Evolutionary conservation across 2,113 vertebrate species (phyloP).

Genomic region (Cynoglossus semilaevis): DNA sequence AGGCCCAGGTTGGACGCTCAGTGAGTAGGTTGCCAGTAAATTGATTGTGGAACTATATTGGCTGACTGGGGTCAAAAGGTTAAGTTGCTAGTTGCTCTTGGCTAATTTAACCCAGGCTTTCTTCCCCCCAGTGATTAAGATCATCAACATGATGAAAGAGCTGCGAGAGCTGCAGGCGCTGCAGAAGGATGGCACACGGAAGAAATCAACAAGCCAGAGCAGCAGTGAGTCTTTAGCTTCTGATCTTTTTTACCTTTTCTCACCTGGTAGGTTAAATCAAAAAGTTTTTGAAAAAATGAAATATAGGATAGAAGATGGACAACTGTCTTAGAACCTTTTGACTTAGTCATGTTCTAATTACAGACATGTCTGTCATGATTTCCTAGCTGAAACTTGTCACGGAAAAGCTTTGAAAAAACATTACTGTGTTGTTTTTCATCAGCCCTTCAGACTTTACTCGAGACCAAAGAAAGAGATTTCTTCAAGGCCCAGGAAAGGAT

Average conservation of each 20-base stretch:
- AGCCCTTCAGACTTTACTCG: conserved; percentile 19
- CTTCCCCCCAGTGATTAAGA: conserved; percentile 22
- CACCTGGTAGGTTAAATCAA: not conserved
- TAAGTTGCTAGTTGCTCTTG: too few species aligned
- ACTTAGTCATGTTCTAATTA: too few species aligned
- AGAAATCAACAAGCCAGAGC: conserved; percentile 1
- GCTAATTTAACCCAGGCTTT: too few species aligned
- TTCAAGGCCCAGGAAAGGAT: conserved; percentile 30
- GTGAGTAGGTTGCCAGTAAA: too few species aligned
- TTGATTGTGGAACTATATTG: too few species aligned
- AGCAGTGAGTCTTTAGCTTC: conserved; percentile 39
- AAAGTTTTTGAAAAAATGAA: not conserved
- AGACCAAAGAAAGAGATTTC: conserved; percentile 25
- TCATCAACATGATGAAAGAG: conserved; percentile 41
- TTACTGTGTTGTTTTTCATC: conserved; percentile 7
- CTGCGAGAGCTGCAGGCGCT: conserved; percentile 6
- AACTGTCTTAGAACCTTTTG: too few species aligned
- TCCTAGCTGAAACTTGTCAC: too few species aligned
- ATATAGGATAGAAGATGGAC: too few species aligned
- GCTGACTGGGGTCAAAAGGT: too few species aligned
- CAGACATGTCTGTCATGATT: too few species aligned
- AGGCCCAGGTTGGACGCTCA: too few species aligned
- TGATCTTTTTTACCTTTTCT: not conserved
- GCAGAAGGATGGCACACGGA: not conserved
- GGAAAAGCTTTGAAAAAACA: not conserved